These are phyloP conservation scores for Coptodon bakossiorum DNA, from an alignment of 2,113 vertebrate species.

Conservation along the genomic window DNA sequence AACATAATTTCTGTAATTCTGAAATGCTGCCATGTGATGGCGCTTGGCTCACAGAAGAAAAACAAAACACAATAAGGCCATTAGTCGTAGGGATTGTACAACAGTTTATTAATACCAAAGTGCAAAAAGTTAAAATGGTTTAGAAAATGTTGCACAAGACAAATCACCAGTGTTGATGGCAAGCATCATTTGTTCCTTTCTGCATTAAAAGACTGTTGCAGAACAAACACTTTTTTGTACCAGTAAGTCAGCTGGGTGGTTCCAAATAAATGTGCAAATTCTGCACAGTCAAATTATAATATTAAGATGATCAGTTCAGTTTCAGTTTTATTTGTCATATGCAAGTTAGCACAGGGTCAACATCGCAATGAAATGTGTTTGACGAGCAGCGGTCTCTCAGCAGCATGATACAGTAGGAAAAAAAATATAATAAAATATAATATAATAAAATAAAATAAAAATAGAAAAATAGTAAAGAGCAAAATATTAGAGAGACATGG, in stretches of 20 bases:
- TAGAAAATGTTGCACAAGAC: background rate
- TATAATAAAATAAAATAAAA: too few relatives aligned
- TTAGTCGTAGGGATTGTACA: background rate
- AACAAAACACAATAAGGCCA: background rate
- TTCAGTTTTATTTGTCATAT: too few relatives aligned
- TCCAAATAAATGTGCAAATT: background rate
- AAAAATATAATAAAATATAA: too few relatives aligned
- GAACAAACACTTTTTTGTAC: background rate
- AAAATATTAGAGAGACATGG: too few relatives aligned
- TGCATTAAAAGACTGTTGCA: background rate
- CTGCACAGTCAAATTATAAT: background rate
- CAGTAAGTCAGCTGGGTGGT: background rate
- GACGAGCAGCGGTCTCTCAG: too few relatives aligned
- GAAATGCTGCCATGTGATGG: conserved; percentile 5
- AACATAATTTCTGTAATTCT: background rate
- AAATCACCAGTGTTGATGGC: background rate
- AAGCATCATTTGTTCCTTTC: background rate
- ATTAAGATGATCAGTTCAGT: background rate
- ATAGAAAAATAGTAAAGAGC: too few relatives aligned
- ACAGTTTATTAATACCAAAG: background rate
- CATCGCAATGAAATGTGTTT: too few relatives aligned
- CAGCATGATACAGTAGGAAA: too few relatives aligned
- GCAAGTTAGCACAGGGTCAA: too few relatives aligned
- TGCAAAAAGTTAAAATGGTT: background rate
- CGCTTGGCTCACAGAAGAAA: background rate